These are phyloP conservation scores for Microctenopoma steveboyesi DNA, from an alignment of 2,797 vertebrate species.

Conservation along the genomic window DNA sequence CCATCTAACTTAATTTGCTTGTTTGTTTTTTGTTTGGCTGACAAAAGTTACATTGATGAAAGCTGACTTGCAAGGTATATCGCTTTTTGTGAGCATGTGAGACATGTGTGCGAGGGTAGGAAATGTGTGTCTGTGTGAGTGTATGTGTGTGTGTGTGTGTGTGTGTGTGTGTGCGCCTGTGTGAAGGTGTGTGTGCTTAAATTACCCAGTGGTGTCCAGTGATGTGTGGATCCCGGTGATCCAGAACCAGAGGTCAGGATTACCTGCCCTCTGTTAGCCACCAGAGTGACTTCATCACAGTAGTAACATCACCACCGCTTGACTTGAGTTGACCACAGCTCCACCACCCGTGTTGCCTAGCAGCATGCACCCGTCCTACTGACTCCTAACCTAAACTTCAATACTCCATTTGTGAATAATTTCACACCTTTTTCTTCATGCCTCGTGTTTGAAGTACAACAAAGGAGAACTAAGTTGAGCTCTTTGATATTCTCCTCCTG, in stretches of 20 bases:
- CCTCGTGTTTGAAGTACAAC: conserved; percentile 47
- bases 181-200: conserved; percentile 8
- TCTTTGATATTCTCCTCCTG: conserved; percentile 52
- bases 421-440: conserved; percentile 51
- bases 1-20: conserved; percentile 94
- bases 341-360: conserved; percentile 55
- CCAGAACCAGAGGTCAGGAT: conserved; percentile 76
- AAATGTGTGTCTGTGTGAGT: conserved; percentile 8
- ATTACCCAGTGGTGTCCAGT: conserved; percentile 76
- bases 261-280: conserved; percentile 69
- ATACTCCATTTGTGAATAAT: conserved; percentile 64
- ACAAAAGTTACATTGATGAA: conserved; percentile 99
- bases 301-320: conserved; percentile 68
- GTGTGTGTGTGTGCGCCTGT: not conserved
- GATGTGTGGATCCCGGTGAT: conserved; percentile 79
- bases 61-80: conserved; percentile 99
- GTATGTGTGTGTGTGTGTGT: not conserved
- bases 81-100: conserved; percentile 81
- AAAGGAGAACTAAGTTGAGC: conserved; percentile 45
- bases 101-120: conserved; percentile 45
- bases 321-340: conserved; percentile 67
- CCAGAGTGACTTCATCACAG: conserved; percentile 66
- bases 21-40: conserved; percentile 88
- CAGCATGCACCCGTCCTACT: conserved; percentile 73
- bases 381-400: conserved; percentile 64